Evolutionary conservation across 2,113 vertebrate genomes (phyloP).

Genomic region (Ranitomeya imitator): DNA sequence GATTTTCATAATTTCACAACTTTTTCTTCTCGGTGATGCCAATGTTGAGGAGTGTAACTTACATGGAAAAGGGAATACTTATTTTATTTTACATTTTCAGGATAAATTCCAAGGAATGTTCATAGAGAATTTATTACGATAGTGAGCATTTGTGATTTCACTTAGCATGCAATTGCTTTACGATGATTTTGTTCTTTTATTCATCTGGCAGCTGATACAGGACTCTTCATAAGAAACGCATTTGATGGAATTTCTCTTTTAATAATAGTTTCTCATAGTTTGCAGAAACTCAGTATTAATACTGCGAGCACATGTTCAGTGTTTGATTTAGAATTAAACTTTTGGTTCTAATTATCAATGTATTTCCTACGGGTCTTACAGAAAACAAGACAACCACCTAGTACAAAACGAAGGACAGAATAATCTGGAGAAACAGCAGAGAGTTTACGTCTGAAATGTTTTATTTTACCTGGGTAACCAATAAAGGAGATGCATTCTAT

Average conservation of each 20-base stretch:
- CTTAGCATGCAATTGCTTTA: not conserved
- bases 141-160: not conserved
- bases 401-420: not conserved
- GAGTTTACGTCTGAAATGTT: not conserved
- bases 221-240: conserved; percentile 13
- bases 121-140: not conserved
- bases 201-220: not conserved
- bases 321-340: conserved; percentile 33
- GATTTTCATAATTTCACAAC: too few relatives aligned
- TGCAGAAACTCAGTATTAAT: conserved; percentile 13
- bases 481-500: too few relatives aligned
- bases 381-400: not conserved
- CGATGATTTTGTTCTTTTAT: conserved; percentile 18
- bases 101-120: not conserved
- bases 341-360: conserved; percentile 36
- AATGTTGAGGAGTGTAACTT: too few relatives aligned
- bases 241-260: conserved; percentile 21
- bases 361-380: not conserved
- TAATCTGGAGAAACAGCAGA: not conserved
- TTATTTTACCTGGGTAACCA: not conserved
- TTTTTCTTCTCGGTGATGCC: too few relatives aligned
- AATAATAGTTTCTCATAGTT: not conserved
- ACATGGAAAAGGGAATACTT: too few relatives aligned
- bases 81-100: too few relatives aligned
- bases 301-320: conserved; percentile 26